These are phyloP conservation scores for Rhyzopertha dominica DNA, from an alignment of 1,140 invertebrate species.

Conservation along the genomic window DNA sequence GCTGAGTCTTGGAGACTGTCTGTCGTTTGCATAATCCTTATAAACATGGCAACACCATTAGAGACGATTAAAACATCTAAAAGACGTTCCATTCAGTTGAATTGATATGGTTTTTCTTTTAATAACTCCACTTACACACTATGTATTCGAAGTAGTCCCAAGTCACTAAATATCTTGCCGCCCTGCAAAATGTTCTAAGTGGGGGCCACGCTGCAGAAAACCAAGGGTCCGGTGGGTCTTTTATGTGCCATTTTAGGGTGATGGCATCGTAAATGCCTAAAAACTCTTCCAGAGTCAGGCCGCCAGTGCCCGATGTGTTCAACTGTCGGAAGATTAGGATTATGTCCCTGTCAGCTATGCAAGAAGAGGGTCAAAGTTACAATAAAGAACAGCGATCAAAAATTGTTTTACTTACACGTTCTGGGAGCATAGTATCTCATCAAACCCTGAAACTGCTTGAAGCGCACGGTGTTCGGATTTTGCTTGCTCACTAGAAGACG, in stretches of 20 bases:
- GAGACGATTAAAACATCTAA: slow-evolving; percentile 61
- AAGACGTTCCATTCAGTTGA: no score
- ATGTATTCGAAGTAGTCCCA: slow-evolving; percentile 69
- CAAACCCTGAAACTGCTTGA: slow-evolving; percentile 76
- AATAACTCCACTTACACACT: slow-evolving; percentile 57
- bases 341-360: slow-evolving; percentile 68
- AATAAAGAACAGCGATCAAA: slow-evolving; percentile 12
- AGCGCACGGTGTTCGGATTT: slow-evolving; percentile 60
- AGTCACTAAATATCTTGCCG: slow-evolving; percentile 57
- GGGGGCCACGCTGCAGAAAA: slow-evolving; percentile 57
- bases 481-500: slow-evolving; percentile 69
- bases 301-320: slow-evolving; percentile 62
- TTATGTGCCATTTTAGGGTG: slow-evolving; percentile 68
- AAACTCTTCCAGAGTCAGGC: slow-evolving; percentile 69
- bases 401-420: slow-evolving; percentile 53
- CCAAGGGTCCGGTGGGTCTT: slow-evolving; percentile 65
- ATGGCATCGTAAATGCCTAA: slow-evolving; percentile 70
- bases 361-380: slow-evolving; percentile 23
- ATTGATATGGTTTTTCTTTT: no score
- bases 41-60: slow-evolving; percentile 65
- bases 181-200: slow-evolving; percentile 58
- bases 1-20: slow-evolving; percentile 54
- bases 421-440: slow-evolving; percentile 74
- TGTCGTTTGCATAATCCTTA: slow-evolving; percentile 50
- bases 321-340: slow-evolving; percentile 78